Evolutionary conservation across 1,140 invertebrate species (phyloP), one percentile per base, ranked within the genome.

Genomic region (Choristoneura fumiferana): DNA sequence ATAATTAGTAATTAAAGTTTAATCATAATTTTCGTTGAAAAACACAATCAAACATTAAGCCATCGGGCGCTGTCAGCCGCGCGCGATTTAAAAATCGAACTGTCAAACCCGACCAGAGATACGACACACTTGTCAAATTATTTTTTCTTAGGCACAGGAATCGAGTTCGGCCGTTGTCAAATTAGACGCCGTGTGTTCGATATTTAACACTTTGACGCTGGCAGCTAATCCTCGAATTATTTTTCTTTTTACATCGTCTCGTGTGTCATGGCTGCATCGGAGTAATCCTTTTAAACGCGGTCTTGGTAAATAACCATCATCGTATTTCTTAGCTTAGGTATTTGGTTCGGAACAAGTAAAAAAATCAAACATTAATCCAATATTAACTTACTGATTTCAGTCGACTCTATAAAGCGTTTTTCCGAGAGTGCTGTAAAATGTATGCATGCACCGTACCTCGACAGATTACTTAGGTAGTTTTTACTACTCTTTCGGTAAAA

Each of bases 191-290:
- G 69, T 66, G 76, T 76, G 80, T 85, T 84, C 80, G 82, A 87
- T 86, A 86, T 86, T 87, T 87, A 87, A 87, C 84, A 87, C 84
- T 86, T 87, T 87, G 84, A 84, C 83, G 83, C 83, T 81, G 84
- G 74, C 80, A 84, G 80, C 80, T 87, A 86, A 87, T 86, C 84
- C 79, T 66, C 67, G 62, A 83, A 81, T 80, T 78, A 78, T 81
- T 88, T 78, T 80, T 71, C 60, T 75, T 76, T 79, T 84, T 83
- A 78, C 69, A 62, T 63, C 65, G 71, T 65, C 71, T 81, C 80
- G 64, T 69, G 68, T 84, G 81, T 78, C 81, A 77, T 75, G 78
- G 78, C 73, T 60, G 78, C 69, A 69, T 45, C 18, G 54, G 63
- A 72, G 69, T 88, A 88, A 88, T 86, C 81, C 85, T 85, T 88